phyloP scores from a whole-genome alignment of 2,113 vertebrate species.

The Jacana jacana region DNA sequence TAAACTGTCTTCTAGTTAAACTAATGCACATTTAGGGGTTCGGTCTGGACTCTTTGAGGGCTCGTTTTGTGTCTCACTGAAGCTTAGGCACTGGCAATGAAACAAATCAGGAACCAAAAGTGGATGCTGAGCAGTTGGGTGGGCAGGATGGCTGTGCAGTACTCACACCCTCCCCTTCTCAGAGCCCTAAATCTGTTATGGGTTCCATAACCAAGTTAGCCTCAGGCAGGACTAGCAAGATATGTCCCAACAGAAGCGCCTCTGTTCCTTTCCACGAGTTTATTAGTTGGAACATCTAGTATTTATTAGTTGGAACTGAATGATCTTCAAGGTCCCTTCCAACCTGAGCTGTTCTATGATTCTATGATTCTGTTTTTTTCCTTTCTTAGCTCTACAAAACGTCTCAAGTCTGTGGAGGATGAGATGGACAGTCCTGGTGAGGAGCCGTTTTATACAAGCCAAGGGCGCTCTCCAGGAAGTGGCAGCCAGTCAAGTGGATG shows the following conservation, averaged over 20 bases:
- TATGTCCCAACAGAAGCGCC: background rate
- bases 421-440: conserved; percentile 98
- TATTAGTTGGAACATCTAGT: background rate
- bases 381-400: conserved; percentile 91
- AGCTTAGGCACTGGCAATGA: background rate
- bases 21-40: fast-evolving
- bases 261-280: background rate
- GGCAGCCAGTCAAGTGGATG: conserved; percentile 95
- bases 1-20: background rate
- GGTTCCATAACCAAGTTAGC: background rate
- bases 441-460: conserved; percentile 95
- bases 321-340: too few species aligned
- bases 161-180: background rate
- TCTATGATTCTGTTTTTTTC: background rate
- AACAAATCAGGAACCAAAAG: background rate
- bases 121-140: background rate
- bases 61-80: background rate
- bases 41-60: background rate
- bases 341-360: too few species aligned
- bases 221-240: background rate
- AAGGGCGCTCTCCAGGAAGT: conserved; percentile 93
- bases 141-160: background rate
- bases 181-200: background rate
- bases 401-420: conserved; percentile 99
- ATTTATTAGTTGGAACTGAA: background rate